A percentile compares a stretch with the other conserved stretches of the same genome.
Conservation (phyloP, 2,113 vertebrate genomes). For the Cryptomyrus ogoouensis region DNA sequence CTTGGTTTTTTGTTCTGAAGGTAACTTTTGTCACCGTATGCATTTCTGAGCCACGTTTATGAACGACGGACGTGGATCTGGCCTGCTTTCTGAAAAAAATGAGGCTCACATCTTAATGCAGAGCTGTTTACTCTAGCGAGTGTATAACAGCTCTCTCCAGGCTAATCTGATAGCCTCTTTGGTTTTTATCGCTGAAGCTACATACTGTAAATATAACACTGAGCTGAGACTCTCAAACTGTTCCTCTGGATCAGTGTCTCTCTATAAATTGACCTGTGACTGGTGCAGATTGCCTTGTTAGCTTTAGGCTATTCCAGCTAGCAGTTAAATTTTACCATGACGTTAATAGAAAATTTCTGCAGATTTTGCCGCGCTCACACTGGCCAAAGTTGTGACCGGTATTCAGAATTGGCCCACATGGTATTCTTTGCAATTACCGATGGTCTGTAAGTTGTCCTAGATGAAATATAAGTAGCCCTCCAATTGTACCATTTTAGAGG, state of each 20-base stretch:
- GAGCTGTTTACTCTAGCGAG: slow-evolving; percentile 31
- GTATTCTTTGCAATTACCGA: neutral
- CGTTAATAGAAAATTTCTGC: neutral
- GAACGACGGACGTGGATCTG: slow-evolving; percentile 37
- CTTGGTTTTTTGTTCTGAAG: neutral
- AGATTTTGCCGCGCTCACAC: neutral
- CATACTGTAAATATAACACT: neutral
- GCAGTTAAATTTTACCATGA: neutral
- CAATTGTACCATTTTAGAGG: neutral
- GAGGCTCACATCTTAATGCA: slow-evolving; percentile 31
- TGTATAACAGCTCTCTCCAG: neutral
- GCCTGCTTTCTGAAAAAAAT: slow-evolving; percentile 31
- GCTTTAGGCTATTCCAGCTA: neutral
- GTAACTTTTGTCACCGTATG: slow-evolving; percentile 30
- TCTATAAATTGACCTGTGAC: neutral
- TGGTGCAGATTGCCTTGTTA: slow-evolving; percentile 15
- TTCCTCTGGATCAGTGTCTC: neutral
- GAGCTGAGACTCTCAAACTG: neutral
- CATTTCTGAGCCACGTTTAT: slow-evolving; percentile 28
- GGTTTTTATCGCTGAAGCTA: neutral
- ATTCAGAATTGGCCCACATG: neutral
- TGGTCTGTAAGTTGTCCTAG: neutral
- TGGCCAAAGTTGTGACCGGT: neutral
- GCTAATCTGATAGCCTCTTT: neutral
- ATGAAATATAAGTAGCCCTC: neutral